Evolutionary conservation across 2,888 invertebrate species (phyloP).

Genomic region (Operophtera brumata): DNA sequence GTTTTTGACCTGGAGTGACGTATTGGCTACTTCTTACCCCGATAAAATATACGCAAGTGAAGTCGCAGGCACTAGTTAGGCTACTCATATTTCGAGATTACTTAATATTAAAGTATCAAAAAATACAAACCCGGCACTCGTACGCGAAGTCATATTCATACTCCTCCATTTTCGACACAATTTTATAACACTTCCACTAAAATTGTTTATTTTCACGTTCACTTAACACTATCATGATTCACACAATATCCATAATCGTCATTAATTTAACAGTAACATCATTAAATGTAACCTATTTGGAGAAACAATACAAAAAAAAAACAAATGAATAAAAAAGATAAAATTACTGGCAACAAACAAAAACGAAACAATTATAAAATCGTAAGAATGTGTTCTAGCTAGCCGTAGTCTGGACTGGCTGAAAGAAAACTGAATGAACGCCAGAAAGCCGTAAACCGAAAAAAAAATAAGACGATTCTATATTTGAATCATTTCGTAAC

Average conservation of each 20-base stretch:
- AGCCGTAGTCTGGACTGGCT: slow-evolving; percentile 49
- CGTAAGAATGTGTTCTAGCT: slow-evolving; percentile 48
- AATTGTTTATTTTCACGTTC: slow-evolving; percentile 43
- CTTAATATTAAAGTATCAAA: neutral
- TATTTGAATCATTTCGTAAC: slow-evolving; percentile 75
- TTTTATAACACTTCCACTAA: slow-evolving; percentile 43
- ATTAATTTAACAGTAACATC: slow-evolving; percentile 30
- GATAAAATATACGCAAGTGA: too few species aligned
- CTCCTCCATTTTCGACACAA: slow-evolving; percentile 65
- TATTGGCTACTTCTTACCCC: too few species aligned
- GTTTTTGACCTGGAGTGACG: too few species aligned
- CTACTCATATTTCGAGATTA: neutral
- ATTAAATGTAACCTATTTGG: slow-evolving; percentile 41
- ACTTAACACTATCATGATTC: slow-evolving; percentile 53
- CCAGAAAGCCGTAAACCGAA: slow-evolving; percentile 67
- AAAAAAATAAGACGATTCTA: slow-evolving; percentile 62
- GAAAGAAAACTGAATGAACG: slow-evolving; percentile 75
- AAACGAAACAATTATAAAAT: slow-evolving; percentile 19
- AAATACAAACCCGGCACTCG: slow-evolving; percentile 83
- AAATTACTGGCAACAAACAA: slow-evolving; percentile 5
- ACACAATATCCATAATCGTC: slow-evolving; percentile 37
- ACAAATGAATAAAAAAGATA: slow-evolving; percentile 7
- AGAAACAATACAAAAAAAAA: slow-evolving; percentile 24
- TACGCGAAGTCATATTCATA: slow-evolving; percentile 84
- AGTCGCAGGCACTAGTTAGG: too few species aligned